These are phyloP conservation scores for Drosophila tani DNA, from an alignment of 1,140 invertebrate genomes.

Conservation along the genomic window DNA sequence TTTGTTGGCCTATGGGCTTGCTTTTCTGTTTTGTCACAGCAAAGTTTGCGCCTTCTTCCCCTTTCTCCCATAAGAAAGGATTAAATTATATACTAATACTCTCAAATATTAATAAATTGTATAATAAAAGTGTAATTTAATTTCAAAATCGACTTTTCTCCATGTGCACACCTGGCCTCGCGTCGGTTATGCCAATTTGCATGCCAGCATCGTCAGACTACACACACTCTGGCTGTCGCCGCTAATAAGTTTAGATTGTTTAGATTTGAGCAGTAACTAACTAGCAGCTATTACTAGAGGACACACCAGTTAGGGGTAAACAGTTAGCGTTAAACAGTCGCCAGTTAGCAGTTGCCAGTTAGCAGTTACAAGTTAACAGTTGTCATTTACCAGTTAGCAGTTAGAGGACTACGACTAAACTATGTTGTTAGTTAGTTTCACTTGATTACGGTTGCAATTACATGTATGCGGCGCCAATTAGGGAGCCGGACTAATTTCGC, in stretches of 20 bases:
- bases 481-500: conserved; percentile 58
- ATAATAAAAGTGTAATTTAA: neutral
- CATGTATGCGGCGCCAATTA: conserved; percentile 55
- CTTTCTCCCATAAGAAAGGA: no score
- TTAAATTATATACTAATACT: neutral
- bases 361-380: conserved; percentile 22
- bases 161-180: conserved; percentile 10
- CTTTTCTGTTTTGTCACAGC: no score
- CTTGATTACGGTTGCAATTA: conserved; percentile 69
- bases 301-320: conserved; percentile 5
- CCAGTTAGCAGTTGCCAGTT: conserved; percentile 32
- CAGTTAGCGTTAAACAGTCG: conserved; percentile 16
- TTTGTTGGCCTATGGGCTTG: no score
- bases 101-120: neutral
- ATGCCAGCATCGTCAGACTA: conserved; percentile 50
- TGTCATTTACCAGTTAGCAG: conserved; percentile 34
- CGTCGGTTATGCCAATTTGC: conserved; percentile 67
- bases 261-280: conserved; percentile 39
- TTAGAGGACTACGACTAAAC: conserved; percentile 49
- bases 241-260: conserved; percentile 47
- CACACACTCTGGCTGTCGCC: conserved; percentile 8
- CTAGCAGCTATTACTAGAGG: conserved; percentile 38
- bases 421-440: conserved; percentile 56
- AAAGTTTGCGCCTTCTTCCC: no score
- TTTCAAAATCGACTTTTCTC: neutral